A percentile compares a stretch with the other conserved stretches of the same genome.
Conservation (phyloP, 2,888 invertebrate species). For the Cantharis lateralis region DNA sequence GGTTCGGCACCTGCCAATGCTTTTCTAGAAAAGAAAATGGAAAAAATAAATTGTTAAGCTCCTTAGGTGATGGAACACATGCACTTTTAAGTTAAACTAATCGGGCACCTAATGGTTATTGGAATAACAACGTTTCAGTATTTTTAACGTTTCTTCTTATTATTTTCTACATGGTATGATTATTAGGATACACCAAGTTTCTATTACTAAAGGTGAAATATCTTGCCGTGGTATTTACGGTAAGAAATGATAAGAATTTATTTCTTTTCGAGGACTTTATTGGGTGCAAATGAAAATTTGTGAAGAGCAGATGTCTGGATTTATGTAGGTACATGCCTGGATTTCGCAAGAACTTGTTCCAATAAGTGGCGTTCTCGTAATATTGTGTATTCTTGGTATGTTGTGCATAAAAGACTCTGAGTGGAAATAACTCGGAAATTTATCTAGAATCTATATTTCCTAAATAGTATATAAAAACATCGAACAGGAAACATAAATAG, state of each 20-base stretch:
- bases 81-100: not conserved
- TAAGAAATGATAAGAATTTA: not conserved
- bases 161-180: not conserved
- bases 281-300: not conserved
- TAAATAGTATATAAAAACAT: no score
- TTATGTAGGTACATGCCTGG: not conserved
- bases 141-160: not conserved
- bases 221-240: not conserved
- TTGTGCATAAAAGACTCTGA: not conserved
- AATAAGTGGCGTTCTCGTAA: not conserved
- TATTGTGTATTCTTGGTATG: not conserved
- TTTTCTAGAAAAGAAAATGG: slow-evolving; percentile 59
- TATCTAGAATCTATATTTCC: no score
- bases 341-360: not conserved
- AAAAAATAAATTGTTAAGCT: not conserved
- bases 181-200: not conserved
- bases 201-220: not conserved
- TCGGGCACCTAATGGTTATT: not conserved
- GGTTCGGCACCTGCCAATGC: slow-evolving; percentile 73
- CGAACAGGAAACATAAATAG: no score
- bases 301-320: not conserved
- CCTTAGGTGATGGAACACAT: not conserved
- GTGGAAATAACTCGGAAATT: no score
- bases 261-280: not conserved
- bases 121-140: not conserved